Base-by-base conservation (phyloP, 2,113 vertebrate species). In the Cyphomyrus discorhynchus region DNA sequence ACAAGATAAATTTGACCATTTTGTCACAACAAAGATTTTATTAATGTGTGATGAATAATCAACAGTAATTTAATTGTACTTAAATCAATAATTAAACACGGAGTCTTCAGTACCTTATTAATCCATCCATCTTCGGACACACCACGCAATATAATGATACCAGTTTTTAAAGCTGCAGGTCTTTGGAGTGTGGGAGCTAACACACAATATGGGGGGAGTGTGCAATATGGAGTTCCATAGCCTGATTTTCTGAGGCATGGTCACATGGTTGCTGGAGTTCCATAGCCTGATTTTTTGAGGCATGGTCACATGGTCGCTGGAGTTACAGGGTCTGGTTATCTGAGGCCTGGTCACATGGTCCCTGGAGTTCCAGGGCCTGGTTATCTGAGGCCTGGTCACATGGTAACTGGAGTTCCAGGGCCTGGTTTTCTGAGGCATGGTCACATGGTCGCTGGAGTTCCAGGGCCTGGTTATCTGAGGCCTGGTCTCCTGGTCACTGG, bases 261-360 rank as follows among this genome's bases (percentile, higher is more conserved):
- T 52, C 13, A 52, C 50, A 11, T 52, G 2, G 50, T 52, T 0
- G 10, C 53, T 58, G 19, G 19, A 58, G 53, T 21, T 24, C 6
- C 19, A 17, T 0, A 0, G 49, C 11, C 10, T 50, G 11, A 0
- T 8, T 46, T 1, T 9, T 0, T 46, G 46, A 46, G 46, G 46
- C 46, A 0, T 53, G 15, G 50, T 53, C 50, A 19, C 50, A 19
- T 53, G 50, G 50, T 53, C 3, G 0, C 50, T 53, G 15, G 15
- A 19, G 19, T 56, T 56, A 0, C 53, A 56, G 19, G 3, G 53
- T 9, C 46, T 9, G 8, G 8, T 9, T 52, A 0, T 52, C 50
- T 13, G 11, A 52, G 50, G 10, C 49, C 0, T 50, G 49, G 49
- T 50, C 49, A 50, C 49, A 50, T 50, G 49, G 10, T 50, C 1